phyloP scores from a whole-genome alignment of 2,113 vertebrate genomes.

The Cervus canadensis region DNA sequence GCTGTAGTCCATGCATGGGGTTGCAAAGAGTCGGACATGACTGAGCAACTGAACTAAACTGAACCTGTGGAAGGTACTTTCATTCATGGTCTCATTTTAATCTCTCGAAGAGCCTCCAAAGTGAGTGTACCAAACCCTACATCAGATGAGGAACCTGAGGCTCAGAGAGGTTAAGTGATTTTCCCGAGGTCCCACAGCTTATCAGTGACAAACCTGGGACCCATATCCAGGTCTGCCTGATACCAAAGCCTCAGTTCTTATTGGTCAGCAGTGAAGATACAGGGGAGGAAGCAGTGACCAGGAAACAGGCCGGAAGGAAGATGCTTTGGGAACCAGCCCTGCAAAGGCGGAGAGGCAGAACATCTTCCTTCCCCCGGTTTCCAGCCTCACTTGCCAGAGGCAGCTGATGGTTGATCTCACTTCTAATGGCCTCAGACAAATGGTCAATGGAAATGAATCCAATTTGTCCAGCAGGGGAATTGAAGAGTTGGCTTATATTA shows the following conservation, averaged over 20 bases:
- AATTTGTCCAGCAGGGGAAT: background rate
- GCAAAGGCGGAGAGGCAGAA: background rate
- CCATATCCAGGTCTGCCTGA: background rate
- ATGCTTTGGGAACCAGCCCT: background rate
- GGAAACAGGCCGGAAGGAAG: background rate
- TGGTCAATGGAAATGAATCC: slow-evolving; percentile 22
- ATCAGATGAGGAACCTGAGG: background rate
- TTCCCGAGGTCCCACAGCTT: background rate
- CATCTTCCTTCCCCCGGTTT: background rate
- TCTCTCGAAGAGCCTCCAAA: background rate
- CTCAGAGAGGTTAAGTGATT: background rate
- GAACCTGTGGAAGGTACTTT: background rate
- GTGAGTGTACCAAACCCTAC: background rate
- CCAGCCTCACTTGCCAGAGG: background rate
- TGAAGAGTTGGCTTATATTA: background rate
- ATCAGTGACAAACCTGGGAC: background rate
- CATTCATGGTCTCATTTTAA: background rate
- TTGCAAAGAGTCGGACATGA: rapidly evolving
- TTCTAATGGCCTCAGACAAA: background rate
- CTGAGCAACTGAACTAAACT: background rate
- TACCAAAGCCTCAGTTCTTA: background rate
- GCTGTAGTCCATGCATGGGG: background rate
- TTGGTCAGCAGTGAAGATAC: rapidly evolving
- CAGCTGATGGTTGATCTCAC: background rate
- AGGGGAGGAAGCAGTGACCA: background rate